phyloP scores from a whole-genome alignment of 2,888 invertebrate species.

The Meta bourneti region DNA sequence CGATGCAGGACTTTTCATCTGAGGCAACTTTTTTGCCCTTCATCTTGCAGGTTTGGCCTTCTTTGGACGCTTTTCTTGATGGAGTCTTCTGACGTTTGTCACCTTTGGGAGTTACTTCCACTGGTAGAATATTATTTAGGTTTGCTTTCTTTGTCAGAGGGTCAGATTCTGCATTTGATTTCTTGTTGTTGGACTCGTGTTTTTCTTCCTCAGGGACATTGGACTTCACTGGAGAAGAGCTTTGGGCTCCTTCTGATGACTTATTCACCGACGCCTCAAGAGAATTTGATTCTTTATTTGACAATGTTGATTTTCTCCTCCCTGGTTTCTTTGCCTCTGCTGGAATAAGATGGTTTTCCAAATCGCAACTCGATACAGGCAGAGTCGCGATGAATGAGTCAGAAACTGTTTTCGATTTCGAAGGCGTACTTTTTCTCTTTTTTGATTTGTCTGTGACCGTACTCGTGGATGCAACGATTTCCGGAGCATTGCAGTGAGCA shows the following conservation, averaged over 20 bases:
- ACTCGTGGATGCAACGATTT: not conserved
- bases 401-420: conserved; percentile 77
- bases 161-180: conserved; percentile 27
- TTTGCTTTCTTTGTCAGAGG: conserved; percentile 15
- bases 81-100: conserved; percentile 9
- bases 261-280: not conserved
- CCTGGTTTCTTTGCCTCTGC: conserved; percentile 2
- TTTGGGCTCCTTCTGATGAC: not conserved
- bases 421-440: conserved; percentile 20
- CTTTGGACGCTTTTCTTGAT: conserved; percentile 4
- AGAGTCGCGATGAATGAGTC: not conserved
- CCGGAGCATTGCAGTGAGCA: not conserved
- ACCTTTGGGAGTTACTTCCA: not conserved
- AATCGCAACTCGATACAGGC: not conserved
- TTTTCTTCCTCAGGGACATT: not conserved
- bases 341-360: not conserved
- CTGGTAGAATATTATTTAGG: not conserved
- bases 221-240: not conserved
- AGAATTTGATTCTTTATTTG: not conserved
- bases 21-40: conserved; percentile 6
- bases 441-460: not conserved
- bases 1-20: conserved; percentile 1
- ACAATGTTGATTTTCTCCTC: conserved; percentile 7
- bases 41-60: not conserved
- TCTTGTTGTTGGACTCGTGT: conserved; percentile 16